Percentiles rank a stretch among this genome's conserved stretches.
phyloP scores from a whole-genome alignment of 2,888 invertebrate genomes.

The Drosophila incognita region DNA sequence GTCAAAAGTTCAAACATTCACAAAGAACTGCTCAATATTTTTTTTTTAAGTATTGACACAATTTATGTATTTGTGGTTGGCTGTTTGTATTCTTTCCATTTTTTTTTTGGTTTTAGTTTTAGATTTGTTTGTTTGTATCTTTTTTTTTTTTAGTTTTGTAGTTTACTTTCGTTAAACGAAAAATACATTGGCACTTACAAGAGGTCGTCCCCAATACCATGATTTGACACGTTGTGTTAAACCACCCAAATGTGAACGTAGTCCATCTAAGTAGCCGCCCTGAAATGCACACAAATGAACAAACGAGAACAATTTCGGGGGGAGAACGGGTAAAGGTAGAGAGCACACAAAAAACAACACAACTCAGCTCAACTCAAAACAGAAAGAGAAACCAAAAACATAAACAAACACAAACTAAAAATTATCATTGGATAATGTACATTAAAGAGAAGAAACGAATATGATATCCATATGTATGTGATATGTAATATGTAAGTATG shows the following conservation, averaged over 20 bases:
- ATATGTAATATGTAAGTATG: constrained; percentile 25
- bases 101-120: constrained; percentile 36
- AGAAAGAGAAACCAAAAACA: not conserved
- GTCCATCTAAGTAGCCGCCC: constrained; percentile 96
- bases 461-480: constrained; percentile 30
- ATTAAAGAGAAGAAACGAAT: constrained; percentile 17
- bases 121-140: constrained; percentile 34
- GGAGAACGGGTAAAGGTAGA: constrained; percentile 64
- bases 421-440: constrained; percentile 14
- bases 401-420: constrained; percentile 24
- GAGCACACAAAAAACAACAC: constrained; percentile 28
- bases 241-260: constrained; percentile 97
- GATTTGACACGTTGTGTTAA: constrained; percentile 98
- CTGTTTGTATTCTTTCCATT: constrained; percentile 42
- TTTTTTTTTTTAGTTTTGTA: constrained; percentile 44
- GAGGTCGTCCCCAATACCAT: constrained; percentile 98
- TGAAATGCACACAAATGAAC: constrained; percentile 87
- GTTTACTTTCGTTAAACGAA: constrained; percentile 78
- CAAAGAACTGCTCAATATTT: constrained; percentile 45
- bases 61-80: constrained; percentile 60
- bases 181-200: constrained; percentile 91
- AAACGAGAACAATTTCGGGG: constrained; percentile 82
- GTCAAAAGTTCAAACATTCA: constrained; percentile 64
- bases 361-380: constrained; percentile 14
- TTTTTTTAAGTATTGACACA: constrained; percentile 45